These are phyloP conservation scores for Cryptomyrus ogoouensis DNA, from an alignment of 2,113 vertebrate species.

Conservation along the genomic window DNA sequence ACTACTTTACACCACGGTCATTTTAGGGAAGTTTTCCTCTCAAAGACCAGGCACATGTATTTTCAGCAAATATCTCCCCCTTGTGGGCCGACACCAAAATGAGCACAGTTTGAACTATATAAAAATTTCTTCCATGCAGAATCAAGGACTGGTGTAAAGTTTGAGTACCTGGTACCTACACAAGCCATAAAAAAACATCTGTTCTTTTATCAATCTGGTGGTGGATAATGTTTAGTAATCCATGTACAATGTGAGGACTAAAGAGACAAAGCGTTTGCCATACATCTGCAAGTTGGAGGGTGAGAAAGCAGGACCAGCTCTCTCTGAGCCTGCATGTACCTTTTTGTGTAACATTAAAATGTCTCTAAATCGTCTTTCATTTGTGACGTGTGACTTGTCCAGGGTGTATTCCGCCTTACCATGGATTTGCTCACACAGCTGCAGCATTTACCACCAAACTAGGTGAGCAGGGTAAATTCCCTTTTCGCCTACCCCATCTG, in stretches of 20 bases:
- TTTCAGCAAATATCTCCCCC: constrained; percentile 30
- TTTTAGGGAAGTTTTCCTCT: not conserved
- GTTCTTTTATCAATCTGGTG: not conserved
- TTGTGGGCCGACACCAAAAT: constrained; percentile 30
- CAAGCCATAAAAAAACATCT: not conserved
- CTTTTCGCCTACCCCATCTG: not conserved
- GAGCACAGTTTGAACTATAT: not conserved
- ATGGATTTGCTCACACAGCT: not conserved
- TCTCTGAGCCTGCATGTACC: not conserved
- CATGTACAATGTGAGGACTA: not conserved
- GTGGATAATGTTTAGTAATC: not conserved
- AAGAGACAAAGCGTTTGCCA: not conserved
- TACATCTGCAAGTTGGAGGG: not conserved
- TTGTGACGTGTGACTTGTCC: not conserved
- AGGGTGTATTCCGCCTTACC: not conserved
- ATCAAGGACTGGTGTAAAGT: not conserved
- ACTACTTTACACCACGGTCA: not conserved
- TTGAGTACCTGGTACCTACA: not conserved
- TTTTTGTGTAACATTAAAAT: not conserved
- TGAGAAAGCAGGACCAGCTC: not conserved
- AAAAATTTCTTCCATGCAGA: not conserved
- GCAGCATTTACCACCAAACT: not conserved
- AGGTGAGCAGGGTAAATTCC: too few species aligned
- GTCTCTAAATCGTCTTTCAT: not conserved
- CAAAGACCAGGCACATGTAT: not conserved